A percentile compares a stretch with the other conserved stretches of the same genome.
Evolutionary conservation across 2,113 vertebrate genomes (phyloP).

Genomic region (Embiotoca jacksoni): DNA sequence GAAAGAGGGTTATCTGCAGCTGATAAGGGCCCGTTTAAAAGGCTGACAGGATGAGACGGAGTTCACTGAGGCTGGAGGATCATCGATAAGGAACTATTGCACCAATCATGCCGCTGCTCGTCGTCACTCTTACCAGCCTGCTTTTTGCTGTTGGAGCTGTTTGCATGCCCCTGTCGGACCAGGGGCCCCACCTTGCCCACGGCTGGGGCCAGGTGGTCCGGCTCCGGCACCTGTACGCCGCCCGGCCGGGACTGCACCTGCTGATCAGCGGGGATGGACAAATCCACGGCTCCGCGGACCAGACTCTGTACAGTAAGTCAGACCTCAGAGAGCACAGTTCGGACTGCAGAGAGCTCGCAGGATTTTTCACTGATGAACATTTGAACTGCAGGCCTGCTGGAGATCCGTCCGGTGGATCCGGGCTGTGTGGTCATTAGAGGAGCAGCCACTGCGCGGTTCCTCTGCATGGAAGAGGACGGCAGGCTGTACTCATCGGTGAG

Average conservation of each 20-base stretch:
- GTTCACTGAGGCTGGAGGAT: slow-evolving; percentile 17
- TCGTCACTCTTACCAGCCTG: slow-evolving; percentile 61
- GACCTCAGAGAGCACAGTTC: background rate
- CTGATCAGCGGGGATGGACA: slow-evolving; percentile 87
- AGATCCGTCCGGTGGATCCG: slow-evolving; percentile 89
- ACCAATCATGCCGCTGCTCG: slow-evolving; percentile 60
- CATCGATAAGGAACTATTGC: background rate
- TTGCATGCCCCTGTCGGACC: slow-evolving; percentile 81
- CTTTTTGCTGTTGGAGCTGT: slow-evolving; percentile 64
- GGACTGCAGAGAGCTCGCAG: background rate
- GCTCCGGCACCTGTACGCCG: slow-evolving; percentile 90
- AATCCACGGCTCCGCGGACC: slow-evolving; percentile 85
- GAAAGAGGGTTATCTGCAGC: slow-evolving; percentile 84
- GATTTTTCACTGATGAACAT: background rate
- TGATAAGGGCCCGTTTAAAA: slow-evolving; percentile 89
- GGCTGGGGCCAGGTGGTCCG: slow-evolving; percentile 91
- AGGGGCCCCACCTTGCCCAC: slow-evolving; percentile 86
- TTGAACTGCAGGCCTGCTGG: slow-evolving; percentile 88
- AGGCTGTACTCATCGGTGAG: slow-evolving; percentile 90
- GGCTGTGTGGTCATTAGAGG: slow-evolving; percentile 93
- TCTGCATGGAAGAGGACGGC: slow-evolving; percentile 91
- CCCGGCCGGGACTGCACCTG: slow-evolving; percentile 88
- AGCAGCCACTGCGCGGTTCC: slow-evolving; percentile 87
- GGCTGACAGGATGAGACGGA: slow-evolving; percentile 58
- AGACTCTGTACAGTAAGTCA: slow-evolving; percentile 89